A percentile compares a stretch with the other conserved stretches of the same genome.
Conservation (phyloP, 2,797 vertebrate genomes). For the Galaxias olidus region DNA sequence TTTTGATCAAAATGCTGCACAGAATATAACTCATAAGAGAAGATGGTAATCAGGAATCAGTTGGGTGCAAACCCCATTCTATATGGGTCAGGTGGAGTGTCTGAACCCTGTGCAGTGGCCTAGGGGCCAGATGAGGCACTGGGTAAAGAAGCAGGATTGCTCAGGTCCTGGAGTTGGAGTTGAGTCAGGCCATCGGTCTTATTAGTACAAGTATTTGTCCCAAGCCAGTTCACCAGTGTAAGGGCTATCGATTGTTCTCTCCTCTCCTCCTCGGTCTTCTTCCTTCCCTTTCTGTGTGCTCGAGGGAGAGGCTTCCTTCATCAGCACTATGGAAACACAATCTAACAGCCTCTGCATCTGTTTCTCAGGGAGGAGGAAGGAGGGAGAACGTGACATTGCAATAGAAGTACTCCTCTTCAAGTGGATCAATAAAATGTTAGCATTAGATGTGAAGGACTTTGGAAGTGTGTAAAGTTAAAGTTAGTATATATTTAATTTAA, state of each 20-base stretch:
- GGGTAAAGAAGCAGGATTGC: not conserved
- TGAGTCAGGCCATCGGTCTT: conserved; percentile 59
- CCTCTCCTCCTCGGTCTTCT: not conserved
- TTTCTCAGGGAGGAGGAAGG: conserved; percentile 26
- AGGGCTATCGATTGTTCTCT: conserved; percentile 47
- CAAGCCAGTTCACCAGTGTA: conserved; percentile 52
- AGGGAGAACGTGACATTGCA: conserved; percentile 23
- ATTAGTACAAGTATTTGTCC: conserved; percentile 39
- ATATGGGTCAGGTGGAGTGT: not conserved
- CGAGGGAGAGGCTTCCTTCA: conserved; percentile 2
- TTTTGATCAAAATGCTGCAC: conserved; percentile 1
- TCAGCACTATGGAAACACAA: conserved; percentile 27
- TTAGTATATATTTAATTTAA: not conserved
- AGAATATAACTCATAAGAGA: conserved; percentile 10
- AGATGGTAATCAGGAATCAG: not conserved
- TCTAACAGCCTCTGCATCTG: conserved; percentile 4
- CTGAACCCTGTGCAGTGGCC: not conserved
- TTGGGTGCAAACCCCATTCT: not conserved
- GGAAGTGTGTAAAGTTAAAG: too few relatives aligned
- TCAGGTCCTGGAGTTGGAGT: conserved; percentile 10
- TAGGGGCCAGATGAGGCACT: not conserved
- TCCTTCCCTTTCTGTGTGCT: conserved; percentile 1
- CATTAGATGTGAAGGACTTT: too few relatives aligned
- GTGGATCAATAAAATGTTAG: too few relatives aligned
- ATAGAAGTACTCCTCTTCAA: conserved; percentile 8